Evolutionary conservation across 1,140 invertebrate genomes (phyloP).

Genomic region (Platorchestia sp.): DNA sequence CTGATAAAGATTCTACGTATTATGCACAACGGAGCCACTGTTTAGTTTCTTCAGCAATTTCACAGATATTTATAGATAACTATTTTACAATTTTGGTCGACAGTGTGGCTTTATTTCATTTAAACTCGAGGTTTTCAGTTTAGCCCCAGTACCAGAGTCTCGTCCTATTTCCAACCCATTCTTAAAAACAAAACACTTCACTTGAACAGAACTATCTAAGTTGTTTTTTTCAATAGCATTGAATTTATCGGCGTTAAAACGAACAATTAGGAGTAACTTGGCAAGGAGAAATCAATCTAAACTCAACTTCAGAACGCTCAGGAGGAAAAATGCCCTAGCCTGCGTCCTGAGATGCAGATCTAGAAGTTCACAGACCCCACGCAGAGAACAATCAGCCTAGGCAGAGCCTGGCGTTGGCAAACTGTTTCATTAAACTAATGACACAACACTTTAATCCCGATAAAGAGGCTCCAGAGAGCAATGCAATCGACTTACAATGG

Average conservation of each 20-base stretch:
- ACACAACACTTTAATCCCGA: not conserved
- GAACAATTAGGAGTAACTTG: not conserved
- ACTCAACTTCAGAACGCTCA: not conserved
- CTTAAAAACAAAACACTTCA: not conserved
- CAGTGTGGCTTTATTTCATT: not conserved
- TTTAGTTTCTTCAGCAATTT: not conserved
- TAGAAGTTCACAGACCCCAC: not conserved
- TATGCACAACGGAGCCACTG: not conserved
- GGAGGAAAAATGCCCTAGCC: not conserved
- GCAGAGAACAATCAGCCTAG: not conserved
- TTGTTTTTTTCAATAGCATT: not conserved
- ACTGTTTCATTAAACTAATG: conserved; percentile 2
- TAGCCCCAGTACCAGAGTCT: not conserved
- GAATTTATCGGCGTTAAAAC: not conserved
- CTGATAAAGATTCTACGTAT: not conserved
- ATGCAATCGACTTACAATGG: not conserved
- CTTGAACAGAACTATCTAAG: not conserved
- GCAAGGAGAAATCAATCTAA: not conserved
- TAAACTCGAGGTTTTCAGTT: not conserved
- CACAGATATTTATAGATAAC: no score
- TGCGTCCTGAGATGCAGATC: not conserved
- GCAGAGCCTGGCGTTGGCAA: not conserved
- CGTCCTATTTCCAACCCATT: not conserved
- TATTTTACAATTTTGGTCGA: not conserved
- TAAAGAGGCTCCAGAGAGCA: not conserved